These are phyloP conservation scores for Allophyes oxyacanthae DNA, from an alignment of 2,888 invertebrate species.

Conservation along the genomic window DNA sequence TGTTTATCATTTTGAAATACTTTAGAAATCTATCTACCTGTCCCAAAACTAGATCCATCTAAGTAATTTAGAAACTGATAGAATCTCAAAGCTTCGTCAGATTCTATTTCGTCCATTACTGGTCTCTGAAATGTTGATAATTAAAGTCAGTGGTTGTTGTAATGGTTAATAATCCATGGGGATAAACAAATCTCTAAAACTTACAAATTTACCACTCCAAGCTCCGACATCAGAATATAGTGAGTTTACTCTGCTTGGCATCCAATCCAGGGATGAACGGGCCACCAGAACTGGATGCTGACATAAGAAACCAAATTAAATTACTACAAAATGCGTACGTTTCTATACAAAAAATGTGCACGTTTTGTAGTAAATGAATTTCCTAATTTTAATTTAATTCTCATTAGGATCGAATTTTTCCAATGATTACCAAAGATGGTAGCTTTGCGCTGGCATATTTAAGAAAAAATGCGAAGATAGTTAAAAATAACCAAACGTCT, in stretches of 20 bases:
- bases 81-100: constrained; percentile 84
- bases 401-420: too few relatives aligned
- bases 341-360: too few relatives aligned
- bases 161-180: too few relatives aligned
- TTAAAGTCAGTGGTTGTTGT: too few relatives aligned
- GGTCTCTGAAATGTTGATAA: constrained; percentile 73
- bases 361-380: too few relatives aligned
- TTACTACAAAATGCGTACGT: neutral
- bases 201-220: constrained; percentile 87
- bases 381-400: too few relatives aligned
- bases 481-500: constrained; percentile 11
- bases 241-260: constrained; percentile 85
- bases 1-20: neutral
- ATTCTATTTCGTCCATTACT: constrained; percentile 87
- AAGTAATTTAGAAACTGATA: constrained; percentile 86
- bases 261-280: constrained; percentile 84
- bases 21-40: constrained; percentile 65
- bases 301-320: constrained; percentile 37
- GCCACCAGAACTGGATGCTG: constrained; percentile 84
- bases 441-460: constrained; percentile 29
- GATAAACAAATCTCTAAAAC: constrained; percentile 32
- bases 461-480: constrained; percentile 7
- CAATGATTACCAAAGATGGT: constrained; percentile 47
- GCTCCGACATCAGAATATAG: constrained; percentile 86
- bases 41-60: constrained; percentile 86